Evolutionary conservation across 2,113 vertebrate species (phyloP).

Genomic region (Ondatra zibethicus): DNA sequence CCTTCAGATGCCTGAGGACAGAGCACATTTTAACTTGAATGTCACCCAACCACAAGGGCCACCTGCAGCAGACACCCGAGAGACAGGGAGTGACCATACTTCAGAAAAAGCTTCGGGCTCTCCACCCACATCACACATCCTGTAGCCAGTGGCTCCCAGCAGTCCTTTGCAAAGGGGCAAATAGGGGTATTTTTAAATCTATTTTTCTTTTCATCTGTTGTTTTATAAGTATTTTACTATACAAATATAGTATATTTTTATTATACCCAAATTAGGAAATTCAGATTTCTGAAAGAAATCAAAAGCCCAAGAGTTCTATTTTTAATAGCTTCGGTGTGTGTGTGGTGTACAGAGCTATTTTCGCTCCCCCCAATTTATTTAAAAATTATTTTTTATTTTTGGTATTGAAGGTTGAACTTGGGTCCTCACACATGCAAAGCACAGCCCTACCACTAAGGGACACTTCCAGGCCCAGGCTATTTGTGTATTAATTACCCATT

Average conservation of each 20-base stretch:
- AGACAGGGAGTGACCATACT: not conserved
- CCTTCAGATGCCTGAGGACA: slow-evolving; percentile 95
- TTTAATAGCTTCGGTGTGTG: slow-evolving; percentile 5
- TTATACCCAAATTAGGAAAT: slow-evolving; percentile 28
- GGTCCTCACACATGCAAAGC: not conserved
- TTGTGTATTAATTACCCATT: not conserved
- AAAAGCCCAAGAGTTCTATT: not conserved
- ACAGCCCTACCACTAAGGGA: not conserved
- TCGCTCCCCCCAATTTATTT: not conserved
- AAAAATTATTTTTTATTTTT: not conserved
- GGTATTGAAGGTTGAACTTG: not conserved
- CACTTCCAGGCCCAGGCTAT: not conserved
- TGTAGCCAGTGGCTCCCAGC: not conserved
- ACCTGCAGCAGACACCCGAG: fast-evolving
- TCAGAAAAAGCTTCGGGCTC: slow-evolving; percentile 14
- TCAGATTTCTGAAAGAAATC: not conserved
- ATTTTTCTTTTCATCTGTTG: not conserved
- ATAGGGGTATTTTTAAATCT: not conserved
- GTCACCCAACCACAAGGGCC: slow-evolving; percentile 14
- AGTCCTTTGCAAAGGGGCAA: not conserved
- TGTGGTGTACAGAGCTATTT: not conserved
- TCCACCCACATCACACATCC: not conserved
- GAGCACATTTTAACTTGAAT: not conserved
- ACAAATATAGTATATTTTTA: not conserved
- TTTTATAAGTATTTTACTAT: not conserved